Conservation (phyloP, 1,140 invertebrate genomes). For the Galleria mellonella region DNA sequence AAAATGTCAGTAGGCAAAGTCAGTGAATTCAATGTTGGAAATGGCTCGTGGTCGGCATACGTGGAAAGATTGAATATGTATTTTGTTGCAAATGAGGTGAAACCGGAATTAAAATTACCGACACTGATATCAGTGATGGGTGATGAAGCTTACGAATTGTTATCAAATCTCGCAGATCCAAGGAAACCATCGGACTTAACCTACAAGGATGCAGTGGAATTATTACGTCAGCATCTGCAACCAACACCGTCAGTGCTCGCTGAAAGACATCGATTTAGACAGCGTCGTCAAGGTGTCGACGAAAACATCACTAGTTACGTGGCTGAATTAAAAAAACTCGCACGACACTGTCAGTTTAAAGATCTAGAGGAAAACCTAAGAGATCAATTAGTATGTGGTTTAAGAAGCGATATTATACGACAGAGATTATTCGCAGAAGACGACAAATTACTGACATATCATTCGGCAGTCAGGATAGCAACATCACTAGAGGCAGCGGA, state of each 20-base stretch:
- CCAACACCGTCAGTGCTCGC: conserved; percentile 7
- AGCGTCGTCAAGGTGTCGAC: neutral
- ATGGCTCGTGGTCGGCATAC: neutral
- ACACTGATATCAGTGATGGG: neutral
- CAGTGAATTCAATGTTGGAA: neutral
- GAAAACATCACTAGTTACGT: conserved; percentile 9
- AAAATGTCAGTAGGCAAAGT: neutral
- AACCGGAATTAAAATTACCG: neutral
- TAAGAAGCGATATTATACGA: conserved; percentile 15
- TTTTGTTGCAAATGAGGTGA: neutral
- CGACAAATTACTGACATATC: conserved; percentile 10
- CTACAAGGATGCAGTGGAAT: neutral
- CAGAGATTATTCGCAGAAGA: conserved; percentile 20
- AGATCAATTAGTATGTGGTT: conserved; percentile 24
- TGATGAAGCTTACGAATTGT: neutral
- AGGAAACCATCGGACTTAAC: conserved; percentile 1
- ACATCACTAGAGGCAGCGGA: conserved; percentile 16
- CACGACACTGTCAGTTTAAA: conserved; percentile 11
- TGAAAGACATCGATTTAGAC: conserved; percentile 12
- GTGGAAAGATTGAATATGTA: conserved; percentile 4
- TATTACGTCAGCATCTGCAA: conserved; percentile 9
- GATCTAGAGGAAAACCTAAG: conserved; percentile 14
- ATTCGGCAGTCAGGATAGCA: conserved; percentile 8
- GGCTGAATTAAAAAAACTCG: conserved; percentile 12
- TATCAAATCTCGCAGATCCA: neutral